phyloP scores from a whole-genome alignment of 2,797 vertebrate species.

The Rousettus madagascariensis region DNA sequence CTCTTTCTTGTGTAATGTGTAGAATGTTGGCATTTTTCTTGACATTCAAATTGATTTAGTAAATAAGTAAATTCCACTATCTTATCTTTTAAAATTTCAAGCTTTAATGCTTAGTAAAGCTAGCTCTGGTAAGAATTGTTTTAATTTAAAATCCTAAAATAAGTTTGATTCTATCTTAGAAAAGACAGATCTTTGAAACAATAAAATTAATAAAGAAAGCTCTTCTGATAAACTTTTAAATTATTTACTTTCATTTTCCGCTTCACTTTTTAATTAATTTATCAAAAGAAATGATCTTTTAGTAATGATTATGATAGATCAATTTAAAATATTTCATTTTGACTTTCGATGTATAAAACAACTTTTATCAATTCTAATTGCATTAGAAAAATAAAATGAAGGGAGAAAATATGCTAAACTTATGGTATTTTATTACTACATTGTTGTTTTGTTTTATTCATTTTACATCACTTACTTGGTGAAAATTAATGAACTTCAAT shows the following conservation, averaged over 20 bases:
- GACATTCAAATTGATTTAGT: background rate
- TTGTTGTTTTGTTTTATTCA: background rate
- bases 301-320: background rate
- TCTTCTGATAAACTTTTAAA: background rate
- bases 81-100: background rate
- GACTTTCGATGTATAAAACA: background rate
- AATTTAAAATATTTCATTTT: slow-evolving; percentile 13
- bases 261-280: background rate
- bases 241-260: background rate
- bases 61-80: background rate
- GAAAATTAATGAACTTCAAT: background rate
- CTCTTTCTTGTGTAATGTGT: background rate
- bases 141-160: background rate
- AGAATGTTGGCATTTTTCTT: background rate
- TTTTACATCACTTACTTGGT: background rate
- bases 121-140: background rate
- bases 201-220: background rate
- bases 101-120: background rate
- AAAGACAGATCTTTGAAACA: background rate
- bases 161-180: background rate
- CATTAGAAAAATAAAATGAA: background rate
- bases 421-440: background rate
- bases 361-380: background rate
- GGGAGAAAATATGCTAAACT: background rate
- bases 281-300: background rate